phyloP scores from a whole-genome alignment of 2,797 vertebrate genomes.

The Paramormyrops hopkinsi region DNA sequence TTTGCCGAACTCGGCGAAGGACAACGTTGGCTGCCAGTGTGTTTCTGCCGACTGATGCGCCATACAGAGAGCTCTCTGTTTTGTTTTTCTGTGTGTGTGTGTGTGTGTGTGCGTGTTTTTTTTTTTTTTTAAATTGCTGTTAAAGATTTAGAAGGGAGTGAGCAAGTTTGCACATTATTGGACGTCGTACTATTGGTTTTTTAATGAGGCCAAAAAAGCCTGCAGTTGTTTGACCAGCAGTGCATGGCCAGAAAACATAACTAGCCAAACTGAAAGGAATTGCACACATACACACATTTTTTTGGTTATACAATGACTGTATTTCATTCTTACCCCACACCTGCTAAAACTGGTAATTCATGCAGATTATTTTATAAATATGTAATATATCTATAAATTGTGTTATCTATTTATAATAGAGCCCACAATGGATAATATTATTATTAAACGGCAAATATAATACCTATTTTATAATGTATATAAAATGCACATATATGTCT shows the following conservation, averaged over 20 bases:
- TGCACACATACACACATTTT: neutral
- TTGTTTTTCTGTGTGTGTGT: neutral
- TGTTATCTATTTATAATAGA: neutral
- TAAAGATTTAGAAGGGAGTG: neutral
- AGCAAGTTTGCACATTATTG: neutral
- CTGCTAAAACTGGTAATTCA: neutral
- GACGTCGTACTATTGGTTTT: neutral
- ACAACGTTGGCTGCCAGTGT: neutral
- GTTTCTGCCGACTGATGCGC: neutral
- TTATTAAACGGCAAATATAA: neutral
- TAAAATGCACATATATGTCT: neutral
- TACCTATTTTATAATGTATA: neutral
- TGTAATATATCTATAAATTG: neutral
- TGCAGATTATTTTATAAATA: neutral
- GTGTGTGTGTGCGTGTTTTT: neutral
- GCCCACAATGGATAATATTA: neutral
- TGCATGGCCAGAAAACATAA: conserved; percentile 25
- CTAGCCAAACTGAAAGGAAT: neutral
- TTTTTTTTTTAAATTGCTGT: neutral
- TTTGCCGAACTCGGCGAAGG: neutral
- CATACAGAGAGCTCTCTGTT: neutral
- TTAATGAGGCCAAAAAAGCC: neutral
- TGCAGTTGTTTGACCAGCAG: neutral
- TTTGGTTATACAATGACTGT: neutral
- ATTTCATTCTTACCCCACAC: neutral